These are phyloP conservation scores for Tetragonula clypearis DNA, from an alignment of 1,140 invertebrate species.

Conservation along the genomic window DNA sequence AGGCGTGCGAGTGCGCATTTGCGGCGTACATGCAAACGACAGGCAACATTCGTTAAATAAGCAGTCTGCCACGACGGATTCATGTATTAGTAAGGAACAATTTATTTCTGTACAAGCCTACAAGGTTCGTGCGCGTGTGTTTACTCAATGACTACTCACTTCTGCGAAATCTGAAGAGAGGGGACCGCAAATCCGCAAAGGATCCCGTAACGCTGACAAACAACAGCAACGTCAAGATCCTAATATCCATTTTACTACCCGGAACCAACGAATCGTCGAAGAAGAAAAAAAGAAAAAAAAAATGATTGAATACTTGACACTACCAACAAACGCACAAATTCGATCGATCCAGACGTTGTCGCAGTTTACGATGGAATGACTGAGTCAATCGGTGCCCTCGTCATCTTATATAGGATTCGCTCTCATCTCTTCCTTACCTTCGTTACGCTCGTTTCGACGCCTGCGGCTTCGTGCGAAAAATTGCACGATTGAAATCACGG, in stretches of 20 bases:
- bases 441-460: conserved; percentile 15
- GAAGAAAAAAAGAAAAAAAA: not conserved
- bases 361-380: conserved; percentile 75
- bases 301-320: conserved; percentile 7
- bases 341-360: conserved; percentile 48
- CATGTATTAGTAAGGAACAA: not conserved
- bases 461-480: conserved; percentile 18
- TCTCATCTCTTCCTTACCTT: conserved; percentile 38
- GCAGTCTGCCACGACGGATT: too few relatives aligned
- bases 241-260: conserved; percentile 42
- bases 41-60: not conserved
- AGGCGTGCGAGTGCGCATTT: not conserved
- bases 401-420: conserved; percentile 79
- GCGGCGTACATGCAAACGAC: not conserved
- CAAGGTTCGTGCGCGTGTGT: not conserved
- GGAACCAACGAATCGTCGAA: not conserved
- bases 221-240: conserved; percentile 50
- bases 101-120: not conserved
- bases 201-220: conserved; percentile 55
- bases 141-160: conserved; percentile 49
- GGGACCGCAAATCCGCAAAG: conserved; percentile 9
- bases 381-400: conserved; percentile 65
- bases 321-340: conserved; percentile 35
- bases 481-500: not conserved
- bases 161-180: conserved; percentile 27